phyloP scores from a whole-genome alignment of 2,797 vertebrate genomes.

The Mormyrops boulengeri region DNA sequence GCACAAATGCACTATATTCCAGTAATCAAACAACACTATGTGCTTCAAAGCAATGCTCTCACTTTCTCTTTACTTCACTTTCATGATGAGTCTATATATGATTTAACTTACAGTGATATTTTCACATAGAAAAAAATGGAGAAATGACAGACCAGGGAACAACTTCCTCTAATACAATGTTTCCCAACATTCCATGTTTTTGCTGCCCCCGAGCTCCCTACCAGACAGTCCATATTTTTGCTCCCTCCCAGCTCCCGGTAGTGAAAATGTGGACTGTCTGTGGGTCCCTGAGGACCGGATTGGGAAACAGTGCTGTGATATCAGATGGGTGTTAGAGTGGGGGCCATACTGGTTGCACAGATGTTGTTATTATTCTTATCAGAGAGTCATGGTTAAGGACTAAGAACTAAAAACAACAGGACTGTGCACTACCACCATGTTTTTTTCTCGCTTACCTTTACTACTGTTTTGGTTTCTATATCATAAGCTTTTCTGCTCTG shows the following conservation, averaged over 20 bases:
- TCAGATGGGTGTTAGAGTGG: background rate
- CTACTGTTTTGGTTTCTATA: background rate
- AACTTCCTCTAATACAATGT: background rate
- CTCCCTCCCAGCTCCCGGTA: background rate
- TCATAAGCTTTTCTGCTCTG: background rate
- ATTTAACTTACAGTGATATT: background rate
- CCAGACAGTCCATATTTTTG: background rate
- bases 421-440: background rate
- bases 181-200: background rate
- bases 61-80: background rate
- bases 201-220: background rate
- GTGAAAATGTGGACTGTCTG: background rate
- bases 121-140: background rate
- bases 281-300: background rate
- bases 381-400: background rate
- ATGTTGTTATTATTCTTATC: background rate
- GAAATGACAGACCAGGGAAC: background rate
- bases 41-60: background rate
- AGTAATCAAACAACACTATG: background rate
- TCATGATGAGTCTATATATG: background rate
- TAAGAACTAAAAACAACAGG: background rate
- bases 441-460: background rate
- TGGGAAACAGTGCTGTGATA: background rate
- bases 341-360: background rate
- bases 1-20: background rate